Base-by-base conservation (phyloP, 2,797 vertebrate genomes). In the Acropternis orthonyx region DNA sequence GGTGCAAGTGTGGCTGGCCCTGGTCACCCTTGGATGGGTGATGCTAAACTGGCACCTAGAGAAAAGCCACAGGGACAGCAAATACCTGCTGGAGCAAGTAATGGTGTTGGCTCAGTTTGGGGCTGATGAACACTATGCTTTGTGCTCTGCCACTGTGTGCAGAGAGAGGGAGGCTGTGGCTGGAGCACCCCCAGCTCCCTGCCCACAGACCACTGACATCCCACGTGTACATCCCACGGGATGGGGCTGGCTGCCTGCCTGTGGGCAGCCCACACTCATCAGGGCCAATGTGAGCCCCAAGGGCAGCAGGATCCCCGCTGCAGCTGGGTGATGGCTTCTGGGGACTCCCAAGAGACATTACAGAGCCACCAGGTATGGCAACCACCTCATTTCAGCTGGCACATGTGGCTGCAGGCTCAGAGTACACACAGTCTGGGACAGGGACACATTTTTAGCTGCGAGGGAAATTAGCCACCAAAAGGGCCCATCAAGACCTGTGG, bases 261-360 rank as follows among this genome's bases (percentile, higher is more conserved):
- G 37, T 0, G 3, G 37, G 34, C 19, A 30, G n/a, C 46, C 52
- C 44, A n/a, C 0, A 1, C 62, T 72, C 39, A 66, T 54, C 69
- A 59, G 49, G 21, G 23, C 49, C 28, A 12, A 11, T 1, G 0
- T 1, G 3, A 78, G 28, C n/a, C n/a, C 74, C 6, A 2, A 18
- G 10, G 61, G 46, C 55, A 69, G 61, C 10, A 62, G 43, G 37
- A 39, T 19, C 34, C 7, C 55, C 0, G 0, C 27, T 66, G 46
- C 8, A 39, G 43, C 11, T 12, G 37, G 46, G 32, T 32, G 62
- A 48, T 41, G 46, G 8, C 43, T 84, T 51, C 86, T n/a, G 61
- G 34, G n/a, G 30, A 46, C 58, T 23, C 17, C 67, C 19, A 26
- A 74, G 56, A 37, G 43, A 68, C 20, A 41, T 16, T 26, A 9